Base-by-base conservation (phyloP, 2,888 invertebrate genomes). In the Diaperis boleti region DNA sequence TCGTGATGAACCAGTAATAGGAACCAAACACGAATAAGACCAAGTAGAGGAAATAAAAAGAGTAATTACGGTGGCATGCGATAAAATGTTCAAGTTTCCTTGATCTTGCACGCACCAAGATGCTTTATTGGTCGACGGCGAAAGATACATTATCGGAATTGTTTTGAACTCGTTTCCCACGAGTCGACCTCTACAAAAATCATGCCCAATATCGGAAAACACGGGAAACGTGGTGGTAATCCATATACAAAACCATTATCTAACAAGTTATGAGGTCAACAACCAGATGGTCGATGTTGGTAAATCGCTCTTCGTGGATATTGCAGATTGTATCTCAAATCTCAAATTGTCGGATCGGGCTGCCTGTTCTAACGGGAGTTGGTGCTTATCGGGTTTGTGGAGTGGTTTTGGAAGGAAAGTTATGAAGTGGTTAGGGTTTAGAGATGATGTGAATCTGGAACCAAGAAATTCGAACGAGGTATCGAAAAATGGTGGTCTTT, bases 41-140 rank as follows among this genome's bases (percentile, higher is more conserved):
- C 29, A 41, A 60, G 59, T 49, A 64, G 11, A 61, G 44, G 18
- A 61, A 68, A 68, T 67, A 68, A 69, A 69, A 62, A 65, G 52
- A 54, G 63, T 68, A 69, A 71, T 69, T 39, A 49, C 67, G 70
- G 65, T 71, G 69, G 70, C 69, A 66, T 72, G 68, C 69, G 63
- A 72, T 70, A 68, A 64, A 68, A 70, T 69, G 69, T 65, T 66
- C 54, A 59, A 63, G 64, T 59, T 60, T 65, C 50, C 64, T 62
- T 62, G 69, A 70, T 70, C 67, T 70, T 67, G 67, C 69, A 70
- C 68, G 69, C 71, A 69, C 66, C 67, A 45, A 66, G 57, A 62
- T 61, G 61, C 65, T 65, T 66, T 64, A 65, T 64, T 44, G 61
- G 55, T 37, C 41, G 50, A 59, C 50, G 56, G 59, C 50, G 61